Evolutionary conservation across 2,113 vertebrate genomes (phyloP).

Genomic region (Bos javanicus): DNA sequence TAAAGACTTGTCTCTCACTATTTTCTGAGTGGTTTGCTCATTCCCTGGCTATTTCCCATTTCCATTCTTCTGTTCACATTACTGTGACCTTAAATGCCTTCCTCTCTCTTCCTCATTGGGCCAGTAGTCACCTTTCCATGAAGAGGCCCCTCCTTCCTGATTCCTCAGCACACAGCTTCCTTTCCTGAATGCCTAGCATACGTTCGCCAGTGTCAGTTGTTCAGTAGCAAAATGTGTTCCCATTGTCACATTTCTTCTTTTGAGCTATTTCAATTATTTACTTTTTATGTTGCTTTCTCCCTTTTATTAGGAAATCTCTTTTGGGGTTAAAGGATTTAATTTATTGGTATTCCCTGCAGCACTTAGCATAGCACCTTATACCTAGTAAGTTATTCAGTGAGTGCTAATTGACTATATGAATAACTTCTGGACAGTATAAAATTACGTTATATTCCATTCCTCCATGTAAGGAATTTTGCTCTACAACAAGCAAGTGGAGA

Average conservation of each 20-base stretch:
- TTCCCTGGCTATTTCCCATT: constrained; percentile 2
- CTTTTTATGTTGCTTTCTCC: background rate
- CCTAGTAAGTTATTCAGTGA: background rate
- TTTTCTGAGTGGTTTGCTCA: constrained; percentile 40
- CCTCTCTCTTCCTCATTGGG: background rate
- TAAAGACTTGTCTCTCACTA: constrained; percentile 39
- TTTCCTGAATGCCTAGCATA: background rate
- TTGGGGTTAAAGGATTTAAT: background rate
- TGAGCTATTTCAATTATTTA: background rate
- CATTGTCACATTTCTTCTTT: background rate
- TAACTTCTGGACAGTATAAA: background rate
- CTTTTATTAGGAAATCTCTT: constrained; percentile 17
- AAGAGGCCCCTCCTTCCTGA: background rate
- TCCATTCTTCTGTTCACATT: constrained; percentile 14
- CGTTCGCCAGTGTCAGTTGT: background rate
- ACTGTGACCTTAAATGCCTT: constrained; percentile 32
- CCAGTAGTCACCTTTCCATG: background rate
- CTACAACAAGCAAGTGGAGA: background rate
- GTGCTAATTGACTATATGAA: background rate
- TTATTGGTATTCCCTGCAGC: background rate
- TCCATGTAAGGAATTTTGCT: background rate
- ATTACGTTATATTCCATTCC: background rate
- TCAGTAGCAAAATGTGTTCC: background rate
- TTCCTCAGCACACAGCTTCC: background rate
- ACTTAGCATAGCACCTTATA: background rate